These are phyloP conservation scores for Dromius quadrimaculatus DNA, from an alignment of 2,888 invertebrate genomes.

Conservation along the genomic window DNA sequence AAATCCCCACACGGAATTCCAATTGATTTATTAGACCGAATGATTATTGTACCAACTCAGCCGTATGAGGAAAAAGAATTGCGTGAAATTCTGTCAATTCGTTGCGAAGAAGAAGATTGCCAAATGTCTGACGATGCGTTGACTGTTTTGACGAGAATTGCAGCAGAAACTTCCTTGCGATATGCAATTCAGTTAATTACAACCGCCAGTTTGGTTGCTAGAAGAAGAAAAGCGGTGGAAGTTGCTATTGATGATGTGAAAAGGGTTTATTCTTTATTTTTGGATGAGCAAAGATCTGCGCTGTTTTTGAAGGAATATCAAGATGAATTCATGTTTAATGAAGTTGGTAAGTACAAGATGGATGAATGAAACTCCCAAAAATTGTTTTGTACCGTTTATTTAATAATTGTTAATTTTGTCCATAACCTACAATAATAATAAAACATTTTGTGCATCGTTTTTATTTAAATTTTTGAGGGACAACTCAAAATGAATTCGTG, in stretches of 20 bases:
- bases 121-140: constrained; percentile 93
- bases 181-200: constrained; percentile 99
- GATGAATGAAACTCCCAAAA: background rate
- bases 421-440: too few species aligned
- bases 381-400: background rate
- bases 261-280: constrained; percentile 93
- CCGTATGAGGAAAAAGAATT: constrained; percentile 91
- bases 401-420: too few species aligned
- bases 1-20: constrained; percentile 97
- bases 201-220: constrained; percentile 93
- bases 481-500: constrained; percentile 40
- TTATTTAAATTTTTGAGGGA: constrained; percentile 5
- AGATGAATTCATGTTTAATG: constrained; percentile 94
- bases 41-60: constrained; percentile 93
- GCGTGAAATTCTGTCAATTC: constrained; percentile 90
- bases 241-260: constrained; percentile 92
- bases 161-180: constrained; percentile 91
- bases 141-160: constrained; percentile 91
- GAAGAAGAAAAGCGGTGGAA: constrained; percentile 87
- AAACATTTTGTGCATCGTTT: too few species aligned
- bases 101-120: constrained; percentile 98
- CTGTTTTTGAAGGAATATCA: constrained; percentile 96
- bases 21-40: constrained; percentile 93
- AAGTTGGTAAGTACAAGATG: constrained; percentile 60
- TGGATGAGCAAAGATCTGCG: constrained; percentile 93